These are phyloP conservation scores for Micrastur ruficollis DNA, from an alignment of 2,797 vertebrate species.

Conservation along the genomic window DNA sequence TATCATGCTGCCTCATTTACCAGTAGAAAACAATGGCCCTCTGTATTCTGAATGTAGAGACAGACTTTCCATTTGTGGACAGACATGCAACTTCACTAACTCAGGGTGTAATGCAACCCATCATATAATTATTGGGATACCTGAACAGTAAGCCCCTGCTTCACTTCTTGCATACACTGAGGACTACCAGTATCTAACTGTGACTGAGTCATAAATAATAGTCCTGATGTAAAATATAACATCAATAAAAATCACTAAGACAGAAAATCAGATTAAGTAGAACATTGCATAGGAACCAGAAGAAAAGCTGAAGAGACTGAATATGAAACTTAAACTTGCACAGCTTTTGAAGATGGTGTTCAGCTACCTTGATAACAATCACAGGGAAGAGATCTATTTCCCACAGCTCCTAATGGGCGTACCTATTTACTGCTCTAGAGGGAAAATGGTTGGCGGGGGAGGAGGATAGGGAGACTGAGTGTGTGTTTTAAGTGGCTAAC, in stretches of 20 bases:
- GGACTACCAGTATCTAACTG: not conserved
- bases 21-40: not conserved
- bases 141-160: not conserved
- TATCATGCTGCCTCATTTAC: not conserved
- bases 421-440: not conserved
- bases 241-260: not conserved
- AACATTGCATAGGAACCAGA: not conserved
- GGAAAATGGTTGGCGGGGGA: not conserved
- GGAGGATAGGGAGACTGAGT: not conserved
- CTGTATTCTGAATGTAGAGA: not conserved
- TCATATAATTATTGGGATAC: not conserved
- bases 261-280: conserved; percentile 12
- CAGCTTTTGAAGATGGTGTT: not conserved
- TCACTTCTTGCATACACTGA: not conserved
- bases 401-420: not conserved
- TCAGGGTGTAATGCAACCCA: not conserved
- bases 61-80: not conserved
- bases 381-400: not conserved
- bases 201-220: not conserved
- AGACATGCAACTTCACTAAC: not conserved
- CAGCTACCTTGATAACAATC: not conserved
- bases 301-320: not conserved
- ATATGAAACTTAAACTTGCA: not conserved
- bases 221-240: not conserved
- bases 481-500: not conserved